A percentile compares a stretch with the other conserved stretches of the same genome.
These are phyloP conservation scores for Drosophila kuntzei DNA, from an alignment of 2,888 invertebrate species.

Conservation along the genomic window DNA sequence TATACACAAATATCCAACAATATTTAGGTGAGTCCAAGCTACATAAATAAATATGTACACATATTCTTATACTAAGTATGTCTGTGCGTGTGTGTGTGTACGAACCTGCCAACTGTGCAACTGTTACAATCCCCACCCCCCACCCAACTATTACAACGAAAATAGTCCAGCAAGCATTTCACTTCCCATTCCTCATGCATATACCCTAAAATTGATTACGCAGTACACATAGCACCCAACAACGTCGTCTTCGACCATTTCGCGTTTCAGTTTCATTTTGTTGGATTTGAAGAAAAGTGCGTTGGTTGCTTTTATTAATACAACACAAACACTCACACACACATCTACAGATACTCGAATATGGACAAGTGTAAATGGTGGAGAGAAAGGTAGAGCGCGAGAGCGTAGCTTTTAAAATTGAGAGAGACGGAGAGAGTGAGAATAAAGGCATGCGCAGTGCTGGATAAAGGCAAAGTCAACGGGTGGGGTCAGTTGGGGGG, in stretches of 20 bases:
- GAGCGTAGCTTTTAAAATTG: constrained; percentile 54
- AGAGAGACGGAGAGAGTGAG: neutral
- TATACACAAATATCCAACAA: constrained; percentile 45
- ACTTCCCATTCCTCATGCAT: constrained; percentile 8
- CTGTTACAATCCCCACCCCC: constrained; percentile 43
- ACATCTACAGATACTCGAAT: constrained; percentile 5
- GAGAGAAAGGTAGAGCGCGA: constrained; percentile 30
- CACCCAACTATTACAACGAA: constrained; percentile 38
- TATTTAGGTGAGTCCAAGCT: constrained; percentile 64
- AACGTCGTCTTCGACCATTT: constrained; percentile 44
- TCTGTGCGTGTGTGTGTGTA: constrained; percentile 12
- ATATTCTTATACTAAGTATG: neutral
- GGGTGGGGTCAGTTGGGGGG: constrained; percentile 30
- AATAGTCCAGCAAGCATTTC: constrained; percentile 54
- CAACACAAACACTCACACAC: constrained; percentile 53
- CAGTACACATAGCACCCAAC: constrained; percentile 58
- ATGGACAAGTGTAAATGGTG: constrained; percentile 62
- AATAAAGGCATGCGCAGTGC: constrained; percentile 55
- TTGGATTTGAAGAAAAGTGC: constrained; percentile 68
- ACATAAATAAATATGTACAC: neutral
- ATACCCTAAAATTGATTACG: constrained; percentile 71
- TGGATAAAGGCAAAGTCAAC: constrained; percentile 11
- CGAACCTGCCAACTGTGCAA: constrained; percentile 59
- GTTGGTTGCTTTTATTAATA: constrained; percentile 79
- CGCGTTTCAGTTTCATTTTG: constrained; percentile 63